Evolutionary conservation across 2,888 invertebrate genomes (phyloP).

Genomic region (Acronicta alni): DNA sequence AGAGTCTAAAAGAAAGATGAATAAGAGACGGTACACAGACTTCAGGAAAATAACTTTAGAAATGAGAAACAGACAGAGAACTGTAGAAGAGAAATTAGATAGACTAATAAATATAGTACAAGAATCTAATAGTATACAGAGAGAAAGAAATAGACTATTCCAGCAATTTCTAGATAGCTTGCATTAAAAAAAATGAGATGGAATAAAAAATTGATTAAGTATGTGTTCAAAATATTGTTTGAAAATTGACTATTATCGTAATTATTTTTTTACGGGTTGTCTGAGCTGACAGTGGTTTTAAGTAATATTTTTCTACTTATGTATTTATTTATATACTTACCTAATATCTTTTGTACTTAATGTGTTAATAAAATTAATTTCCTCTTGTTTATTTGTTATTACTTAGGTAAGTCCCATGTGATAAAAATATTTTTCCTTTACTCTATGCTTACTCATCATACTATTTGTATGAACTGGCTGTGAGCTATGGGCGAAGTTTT

Average conservation of each 20-base stretch:
- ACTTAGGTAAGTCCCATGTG: conserved; percentile 10
- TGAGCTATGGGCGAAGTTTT: neutral
- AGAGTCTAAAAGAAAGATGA: conserved; percentile 70
- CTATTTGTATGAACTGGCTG: neutral
- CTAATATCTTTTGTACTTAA: too few species aligned
- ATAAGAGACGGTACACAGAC: conserved; percentile 75
- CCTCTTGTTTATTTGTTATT: neutral
- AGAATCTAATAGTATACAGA: conserved; percentile 84
- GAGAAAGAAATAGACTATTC: conserved; percentile 81
- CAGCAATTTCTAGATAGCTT: conserved; percentile 79
- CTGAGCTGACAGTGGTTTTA: too few species aligned
- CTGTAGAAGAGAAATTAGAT: conserved; percentile 84
- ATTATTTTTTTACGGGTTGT: too few species aligned
- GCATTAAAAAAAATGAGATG: conserved; percentile 63
- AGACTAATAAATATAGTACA: conserved; percentile 83
- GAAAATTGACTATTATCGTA: too few species aligned
- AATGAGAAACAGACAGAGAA: conserved; percentile 80
- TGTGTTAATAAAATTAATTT: conserved; percentile 2
- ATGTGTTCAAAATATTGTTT: neutral
- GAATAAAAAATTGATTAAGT: conserved; percentile 1
- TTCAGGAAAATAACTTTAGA: conserved; percentile 80
- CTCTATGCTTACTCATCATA: neutral
- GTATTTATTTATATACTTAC: too few species aligned
- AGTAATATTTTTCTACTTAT: too few species aligned
- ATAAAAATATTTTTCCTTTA: neutral